Base-by-base conservation (phyloP, 2,113 vertebrate species). In the Elachura formosa region DNA sequence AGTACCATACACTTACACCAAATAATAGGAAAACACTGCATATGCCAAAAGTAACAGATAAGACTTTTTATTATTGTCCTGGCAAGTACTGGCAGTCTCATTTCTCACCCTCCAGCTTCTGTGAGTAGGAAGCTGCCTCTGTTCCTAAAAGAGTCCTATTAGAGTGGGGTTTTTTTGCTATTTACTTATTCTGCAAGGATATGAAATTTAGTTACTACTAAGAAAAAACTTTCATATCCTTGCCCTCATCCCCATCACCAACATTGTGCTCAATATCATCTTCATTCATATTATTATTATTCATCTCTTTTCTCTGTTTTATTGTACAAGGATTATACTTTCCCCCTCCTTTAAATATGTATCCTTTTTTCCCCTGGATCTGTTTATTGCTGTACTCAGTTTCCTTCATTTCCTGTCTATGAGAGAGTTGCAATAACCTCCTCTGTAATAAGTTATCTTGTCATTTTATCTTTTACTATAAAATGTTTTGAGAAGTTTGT, bases 401-500 rank as follows among this genome's bases (percentile, higher is more conserved):
- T 87, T 87, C 54, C 26, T 93, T 74, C 84, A n/a, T 91, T 85
- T 68, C 12, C 22, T 71, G 15, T 79, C 51, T 45, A 2, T 43
- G 33, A 79, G n/a, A 91, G 7, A 83, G 21, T 66, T 83, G 48
- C 71, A 94, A 69, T 71, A 94, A 71, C 54, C 55, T 75, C 34
- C 86, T 75, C 31, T 29, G 51, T 78, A 86, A 82, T 38, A 92
- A 77, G 72, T 66, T 84, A 88, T 90, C 80, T 74, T 90, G 74
- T 82, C 46, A 78, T 94, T 94, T 90, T 89, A 72, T 94, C 33
- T 95, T 45, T 69, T 64, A 20, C 68, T 75, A 36, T 92, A 79
- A 95, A 95, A 45, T 4, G 0, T 89, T 96, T 93, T 93, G 66
- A 97, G 89, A 84, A 14, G 28, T 96, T 94, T 93, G 61, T 91